A percentile compares a stretch with the other conserved stretches of the same genome.
Conservation (phyloP, 1,140 invertebrate genomes). For the Chymomyza costata region DNA sequence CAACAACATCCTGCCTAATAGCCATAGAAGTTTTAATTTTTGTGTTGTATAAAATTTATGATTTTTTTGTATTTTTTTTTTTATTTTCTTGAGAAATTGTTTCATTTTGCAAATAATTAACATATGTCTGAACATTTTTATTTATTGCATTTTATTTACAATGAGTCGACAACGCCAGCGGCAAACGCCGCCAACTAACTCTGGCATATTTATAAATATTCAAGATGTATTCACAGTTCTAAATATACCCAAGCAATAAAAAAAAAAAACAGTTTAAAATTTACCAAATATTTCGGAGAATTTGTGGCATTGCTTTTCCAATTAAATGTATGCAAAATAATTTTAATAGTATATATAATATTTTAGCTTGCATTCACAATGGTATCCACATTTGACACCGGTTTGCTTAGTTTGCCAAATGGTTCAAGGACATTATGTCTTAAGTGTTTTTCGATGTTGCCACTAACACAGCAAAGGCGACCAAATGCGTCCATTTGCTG, state of each 20-base stretch:
- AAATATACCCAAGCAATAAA: no score
- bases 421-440: constrained; percentile 34
- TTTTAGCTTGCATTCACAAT: constrained; percentile 4
- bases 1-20: constrained; percentile 13
- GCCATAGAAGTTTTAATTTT: constrained; percentile 4
- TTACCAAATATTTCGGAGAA: no score
- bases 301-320: no score
- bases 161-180: no score
- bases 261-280: no score
- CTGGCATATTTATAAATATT: no score
- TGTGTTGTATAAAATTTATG: no score
- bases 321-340: constrained; percentile 14
- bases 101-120: constrained; percentile 6
- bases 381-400: constrained; percentile 13
- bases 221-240: no score
- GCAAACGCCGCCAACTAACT: no score
- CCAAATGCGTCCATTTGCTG: no score
- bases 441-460: constrained; percentile 39
- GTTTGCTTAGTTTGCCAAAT: constrained; percentile 34
- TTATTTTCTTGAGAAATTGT: constrained; percentile 12
- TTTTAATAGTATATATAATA: constrained; percentile 11
- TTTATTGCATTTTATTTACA: background rate
- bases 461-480: constrained; percentile 1
- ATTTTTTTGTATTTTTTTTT: no score
- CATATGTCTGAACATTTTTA: background rate